Base-by-base conservation (phyloP, 2,113 vertebrate species). In the Mixornis gularis region DNA sequence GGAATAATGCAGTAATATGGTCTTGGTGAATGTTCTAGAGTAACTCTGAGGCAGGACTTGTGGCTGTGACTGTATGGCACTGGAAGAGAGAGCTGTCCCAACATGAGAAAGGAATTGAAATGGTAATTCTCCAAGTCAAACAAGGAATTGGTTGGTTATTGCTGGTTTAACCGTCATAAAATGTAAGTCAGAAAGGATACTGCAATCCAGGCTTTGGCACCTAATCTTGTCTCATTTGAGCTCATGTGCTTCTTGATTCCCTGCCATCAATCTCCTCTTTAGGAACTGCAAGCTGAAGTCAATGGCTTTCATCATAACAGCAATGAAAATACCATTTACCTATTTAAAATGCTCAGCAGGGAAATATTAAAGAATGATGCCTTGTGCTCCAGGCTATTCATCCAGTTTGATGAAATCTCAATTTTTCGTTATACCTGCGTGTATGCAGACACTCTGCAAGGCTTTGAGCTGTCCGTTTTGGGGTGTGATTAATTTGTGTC, bases 311-410 rank as follows among this genome's bases (percentile, higher is more conserved):
- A 93, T 82, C 88, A 17, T 44, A 68, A 53, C 0, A 1, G 88
- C 85, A 79, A 60, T 82, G 85, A 90, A 92, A 93, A 88, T 62
- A 80, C 46, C 79, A 66, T 66, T 95, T 94, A 66, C 80, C 94
- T 94, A 7, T 89, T 81, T 73, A 81, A 90, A 92, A 70, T 52
- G 26, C 52, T 93, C 77, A 48, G 32, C 71, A 55, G 83, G 83
- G 77, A 63, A 90, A 66, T n/a, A 27, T 18, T 83, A 8, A 34
- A 43, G 83, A 86, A 12, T 6, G 60, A 64, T 93, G 72, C 51
- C 60, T 84, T 36, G 72, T 88, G 91, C 84, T 92, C 48, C 38
- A 51, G 91, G 64, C 77, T 55, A 22, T 88, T 86, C 46, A 85
- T 95, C 48, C 80, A 70, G 29, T 27, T 51, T 46, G 93, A 73